Evolutionary conservation across 1,140 invertebrate species (phyloP), one percentile per base, ranked within the genome.

Genomic region (Probaryconus sp.): DNA sequence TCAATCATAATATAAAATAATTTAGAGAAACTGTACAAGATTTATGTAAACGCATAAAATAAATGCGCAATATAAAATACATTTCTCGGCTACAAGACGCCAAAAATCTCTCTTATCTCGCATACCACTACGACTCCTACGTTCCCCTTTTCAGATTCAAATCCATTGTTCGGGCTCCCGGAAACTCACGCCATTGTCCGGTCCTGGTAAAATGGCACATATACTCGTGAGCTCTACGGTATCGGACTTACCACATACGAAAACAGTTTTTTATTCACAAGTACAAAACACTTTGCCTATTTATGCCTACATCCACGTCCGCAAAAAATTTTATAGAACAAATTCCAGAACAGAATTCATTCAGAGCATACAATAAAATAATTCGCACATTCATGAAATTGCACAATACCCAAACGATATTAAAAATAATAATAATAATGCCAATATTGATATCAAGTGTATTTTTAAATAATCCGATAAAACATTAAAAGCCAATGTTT

Each of bases 121-220:
- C 58, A 65, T 60, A 35, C 60, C 37, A 28, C 45, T 7, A 30
- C 58, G 20, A 65, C 69, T 72, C 69, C 69, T 64, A 65, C 69
- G 53, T 65, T 65, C 69, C 47, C 60, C 69, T 61, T 53, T 63
- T 43, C 24, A 63, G 68, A 71, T 42, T 64, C 58, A 48, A 20
- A 21, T 56, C 69, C 69, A 76, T 76, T 76, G 67, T 76, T 69
- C 65, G 70, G 51, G 48, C 72, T 76, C 72, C 72, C 72, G 72
- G 72, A 76, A 76, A 65, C 65, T 60, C 65, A 53, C 65, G 64
- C 65, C 60, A 70, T 76, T 70, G 72, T 76, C 69, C 60, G 60
- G 43, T 60, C 69, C 60, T 51, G 69, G 69, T 53, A 28, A 72
- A 72, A 72, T 64, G 58, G 56, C 30, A 53, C 56, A 55, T 33